These are phyloP conservation scores for Dysidea cf. avara DNA, from an alignment of 37 sponge, comb jelly and placozoan genomes.

Conservation along the genomic window DNA sequence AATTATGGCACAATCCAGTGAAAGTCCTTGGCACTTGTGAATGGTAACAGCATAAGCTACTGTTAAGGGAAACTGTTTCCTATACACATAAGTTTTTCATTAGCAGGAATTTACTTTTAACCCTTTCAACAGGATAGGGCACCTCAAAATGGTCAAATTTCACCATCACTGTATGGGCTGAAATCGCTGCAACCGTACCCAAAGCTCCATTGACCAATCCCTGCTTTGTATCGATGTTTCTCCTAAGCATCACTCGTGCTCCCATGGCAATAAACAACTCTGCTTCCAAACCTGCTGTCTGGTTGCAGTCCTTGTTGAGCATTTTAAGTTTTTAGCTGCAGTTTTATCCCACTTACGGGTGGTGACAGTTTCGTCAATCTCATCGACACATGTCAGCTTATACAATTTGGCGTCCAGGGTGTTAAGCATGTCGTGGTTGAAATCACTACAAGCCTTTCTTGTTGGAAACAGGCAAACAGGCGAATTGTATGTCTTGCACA, in stretches of 20 bases:
- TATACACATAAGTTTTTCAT: conserved; percentile 36
- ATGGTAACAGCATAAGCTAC: conserved; percentile 49
- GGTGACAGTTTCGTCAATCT: conserved; percentile 49
- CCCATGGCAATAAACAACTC: conserved; percentile 42
- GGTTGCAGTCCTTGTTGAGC: conserved; percentile 60
- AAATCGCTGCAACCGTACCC: conserved; percentile 33
- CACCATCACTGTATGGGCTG: conserved; percentile 14
- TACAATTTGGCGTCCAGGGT: not conserved
- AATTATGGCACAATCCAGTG: conserved; percentile 60
- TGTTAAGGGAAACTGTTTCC: conserved; percentile 54
- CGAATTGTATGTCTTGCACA: not conserved
- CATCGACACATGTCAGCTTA: conserved; percentile 32
- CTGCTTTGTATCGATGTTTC: conserved; percentile 38
- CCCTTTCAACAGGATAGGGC: conserved; percentile 28
- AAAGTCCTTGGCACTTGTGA: conserved; percentile 61
- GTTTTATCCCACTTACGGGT: conserved; percentile 42
- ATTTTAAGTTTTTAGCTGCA: conserved; percentile 44
- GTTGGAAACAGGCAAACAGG: too few relatives aligned
- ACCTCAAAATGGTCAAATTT: conserved; percentile 48
- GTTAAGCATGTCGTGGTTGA: conserved; percentile 33
- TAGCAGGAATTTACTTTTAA: conserved; percentile 39
- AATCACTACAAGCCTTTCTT: too few relatives aligned
- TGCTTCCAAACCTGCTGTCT: conserved; percentile 56
- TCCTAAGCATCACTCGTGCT: conserved; percentile 64
- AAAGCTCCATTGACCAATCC: conserved; percentile 62